Evolutionary conservation across 2,888 invertebrate species (phyloP).

Genomic region (Dryocosmus kuriphilus): DNA sequence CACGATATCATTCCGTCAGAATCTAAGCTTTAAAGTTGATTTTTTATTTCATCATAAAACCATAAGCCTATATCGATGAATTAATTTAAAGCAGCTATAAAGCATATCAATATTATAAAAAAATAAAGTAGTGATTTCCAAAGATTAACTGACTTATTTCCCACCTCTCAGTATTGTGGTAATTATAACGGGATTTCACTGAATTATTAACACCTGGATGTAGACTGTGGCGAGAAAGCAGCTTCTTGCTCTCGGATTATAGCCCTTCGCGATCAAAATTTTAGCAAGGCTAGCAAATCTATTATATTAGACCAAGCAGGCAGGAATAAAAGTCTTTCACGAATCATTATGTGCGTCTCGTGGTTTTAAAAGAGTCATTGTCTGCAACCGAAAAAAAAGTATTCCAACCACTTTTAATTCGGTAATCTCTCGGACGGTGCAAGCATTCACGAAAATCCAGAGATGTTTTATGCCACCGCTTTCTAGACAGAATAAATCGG

Average conservation of each 20-base stretch:
- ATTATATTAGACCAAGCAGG: not conserved
- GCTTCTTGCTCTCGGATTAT: not conserved
- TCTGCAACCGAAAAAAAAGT: not conserved
- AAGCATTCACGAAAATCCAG: slow-evolving; percentile 17
- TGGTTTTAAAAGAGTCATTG: not conserved
- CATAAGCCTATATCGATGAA: not conserved
- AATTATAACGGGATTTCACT: slow-evolving; percentile 19
- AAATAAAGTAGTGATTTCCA: no score
- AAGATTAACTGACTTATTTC: not conserved
- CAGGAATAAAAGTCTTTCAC: not conserved
- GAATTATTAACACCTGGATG: slow-evolving; percentile 30
- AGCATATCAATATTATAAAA: not conserved
- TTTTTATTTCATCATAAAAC: not conserved
- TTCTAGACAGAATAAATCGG: slow-evolving; percentile 74
- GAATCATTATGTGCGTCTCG: not conserved
- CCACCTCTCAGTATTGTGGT: not conserved
- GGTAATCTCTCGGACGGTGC: slow-evolving; percentile 4
- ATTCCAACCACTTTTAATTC: slow-evolving; percentile 7
- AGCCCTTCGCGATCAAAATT: slow-evolving; percentile 14
- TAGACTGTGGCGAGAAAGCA: slow-evolving; percentile 8
- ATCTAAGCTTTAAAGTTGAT: slow-evolving; percentile 9
- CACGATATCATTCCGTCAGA: slow-evolving; percentile 16
- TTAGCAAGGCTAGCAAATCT: not conserved
- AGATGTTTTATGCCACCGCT: slow-evolving; percentile 58
- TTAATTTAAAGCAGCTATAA: not conserved